Evolutionary conservation across 2,797 vertebrate genomes (phyloP), one percentile per base, ranked within the genome.

Genomic region (Sitta carolinensis): DNA sequence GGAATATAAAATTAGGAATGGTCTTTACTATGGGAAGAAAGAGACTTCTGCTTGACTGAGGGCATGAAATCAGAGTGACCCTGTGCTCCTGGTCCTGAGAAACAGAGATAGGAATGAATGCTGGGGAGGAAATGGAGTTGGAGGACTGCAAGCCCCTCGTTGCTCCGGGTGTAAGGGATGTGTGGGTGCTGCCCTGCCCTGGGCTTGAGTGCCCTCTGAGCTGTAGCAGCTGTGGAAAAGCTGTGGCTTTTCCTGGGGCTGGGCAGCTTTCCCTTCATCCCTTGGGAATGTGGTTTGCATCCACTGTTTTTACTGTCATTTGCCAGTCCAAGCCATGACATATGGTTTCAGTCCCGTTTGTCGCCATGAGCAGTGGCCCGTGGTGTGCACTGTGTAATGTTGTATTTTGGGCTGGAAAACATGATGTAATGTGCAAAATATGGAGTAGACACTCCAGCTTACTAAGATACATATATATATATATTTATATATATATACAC

Each of bases 351-450:
- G 72, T 42, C 1, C 0, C 4, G 5, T 47, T 59, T 76, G 30
- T 58, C 54, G 22, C 57, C 57, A 2, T 7, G 26, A 48, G 89
- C 45, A 13, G 47, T 54, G 50, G 57, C 40, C 20, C 10, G 0
- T 55, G 47, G 5, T 48, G 75, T 42, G 87, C 32, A 3, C 61
- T 43, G n/a, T 2, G 9, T 70, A 27, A 66, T 55, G 58, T 45
- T 90, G 36, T 92, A 91, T 89, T 91, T 95, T 74, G 80, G 70
- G 77, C 59, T 87, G 55, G 73, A 81, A 86, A 93, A 73, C 18
- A 23, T 84, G 84, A 90, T 32, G 69, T 86, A 64, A 85, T 42
- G 38, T 55, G n/a, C 29, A 57, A 79, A 93, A 78, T 54, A 42
- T 3, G 51, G 62, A 86, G 73, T 9, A 75, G 82, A 38, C 22